A percentile compares a stretch with the other conserved stretches of the same genome.
Evolutionary conservation across 2,113 vertebrate genomes (phyloP).

Genomic region (Montifringilla adamsi): DNA sequence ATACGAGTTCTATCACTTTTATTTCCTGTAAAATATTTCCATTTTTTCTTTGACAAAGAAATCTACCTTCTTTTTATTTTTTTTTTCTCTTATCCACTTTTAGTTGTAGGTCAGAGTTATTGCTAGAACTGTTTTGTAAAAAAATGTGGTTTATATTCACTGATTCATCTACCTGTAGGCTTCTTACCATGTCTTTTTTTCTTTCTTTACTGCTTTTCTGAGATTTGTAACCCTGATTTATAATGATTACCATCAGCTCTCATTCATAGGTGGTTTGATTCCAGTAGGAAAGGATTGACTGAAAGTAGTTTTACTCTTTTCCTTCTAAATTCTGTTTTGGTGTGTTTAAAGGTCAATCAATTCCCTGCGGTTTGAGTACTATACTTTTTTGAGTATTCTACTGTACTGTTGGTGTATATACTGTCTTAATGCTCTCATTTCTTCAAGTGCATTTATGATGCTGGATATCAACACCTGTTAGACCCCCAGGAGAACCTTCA

Average conservation of each 20-base stretch:
- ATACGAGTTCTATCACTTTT: background rate
- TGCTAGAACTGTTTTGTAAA: background rate
- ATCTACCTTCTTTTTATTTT: background rate
- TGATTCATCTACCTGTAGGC: background rate
- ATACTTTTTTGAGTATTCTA: background rate
- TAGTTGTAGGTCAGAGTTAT: background rate
- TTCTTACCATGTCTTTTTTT: background rate
- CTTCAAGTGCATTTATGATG: background rate
- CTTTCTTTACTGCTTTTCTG: background rate
- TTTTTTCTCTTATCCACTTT: background rate
- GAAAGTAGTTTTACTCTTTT: background rate
- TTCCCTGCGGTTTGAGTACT: background rate
- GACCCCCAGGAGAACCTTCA: background rate
- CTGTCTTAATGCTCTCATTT: background rate
- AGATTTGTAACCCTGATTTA: background rate
- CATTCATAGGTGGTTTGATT: background rate
- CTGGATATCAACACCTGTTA: background rate
- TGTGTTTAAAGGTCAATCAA: background rate
- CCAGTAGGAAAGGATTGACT: background rate
- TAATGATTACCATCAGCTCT: background rate
- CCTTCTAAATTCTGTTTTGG: background rate
- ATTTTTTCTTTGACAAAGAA: background rate
- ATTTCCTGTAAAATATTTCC: background rate
- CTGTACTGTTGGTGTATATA: background rate
- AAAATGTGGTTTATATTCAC: background rate